phyloP scores from a whole-genome alignment of 2,888 invertebrate species.

The Dryocosmus kuriphilus region DNA sequence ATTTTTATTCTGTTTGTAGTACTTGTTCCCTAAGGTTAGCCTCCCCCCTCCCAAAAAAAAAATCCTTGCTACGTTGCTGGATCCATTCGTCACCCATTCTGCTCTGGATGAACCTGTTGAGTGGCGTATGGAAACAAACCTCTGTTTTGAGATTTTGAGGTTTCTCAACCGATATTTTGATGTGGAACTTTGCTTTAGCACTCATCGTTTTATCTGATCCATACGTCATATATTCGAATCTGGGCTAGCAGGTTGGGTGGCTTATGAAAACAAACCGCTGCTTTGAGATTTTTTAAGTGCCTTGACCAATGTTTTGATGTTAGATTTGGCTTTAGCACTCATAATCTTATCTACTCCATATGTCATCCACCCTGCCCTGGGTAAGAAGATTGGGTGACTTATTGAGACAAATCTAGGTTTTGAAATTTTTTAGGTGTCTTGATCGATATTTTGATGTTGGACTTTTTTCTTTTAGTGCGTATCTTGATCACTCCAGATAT shows the following conservation, averaged over 20 bases:
- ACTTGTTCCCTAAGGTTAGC: no score
- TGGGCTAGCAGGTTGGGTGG: no score
- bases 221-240: conserved; percentile 12
- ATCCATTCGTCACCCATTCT: conserved; percentile 1
- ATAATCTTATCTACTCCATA: conserved; percentile 28
- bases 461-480: neutral
- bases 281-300: conserved; percentile 32
- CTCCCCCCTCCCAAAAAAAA: no score
- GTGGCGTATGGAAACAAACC: no score
- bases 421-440: conserved; percentile 20
- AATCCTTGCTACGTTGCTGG: no score
- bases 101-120: neutral
- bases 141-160: conserved; percentile 34
- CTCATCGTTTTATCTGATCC: conserved; percentile 32
- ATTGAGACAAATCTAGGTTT: neutral
- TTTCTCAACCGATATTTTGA: neutral
- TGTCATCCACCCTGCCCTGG: neutral
- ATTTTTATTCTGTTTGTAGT: no score
- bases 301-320: neutral
- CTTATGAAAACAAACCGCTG: neutral
- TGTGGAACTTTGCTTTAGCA: neutral
- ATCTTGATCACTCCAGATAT: conserved; percentile 2
- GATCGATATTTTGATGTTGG: no score
- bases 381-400: no score
- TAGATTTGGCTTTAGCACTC: conserved; percentile 11